Conservation (phyloP, 2,797 vertebrate genomes). For the Ptychobarbus kaznakovi region DNA sequence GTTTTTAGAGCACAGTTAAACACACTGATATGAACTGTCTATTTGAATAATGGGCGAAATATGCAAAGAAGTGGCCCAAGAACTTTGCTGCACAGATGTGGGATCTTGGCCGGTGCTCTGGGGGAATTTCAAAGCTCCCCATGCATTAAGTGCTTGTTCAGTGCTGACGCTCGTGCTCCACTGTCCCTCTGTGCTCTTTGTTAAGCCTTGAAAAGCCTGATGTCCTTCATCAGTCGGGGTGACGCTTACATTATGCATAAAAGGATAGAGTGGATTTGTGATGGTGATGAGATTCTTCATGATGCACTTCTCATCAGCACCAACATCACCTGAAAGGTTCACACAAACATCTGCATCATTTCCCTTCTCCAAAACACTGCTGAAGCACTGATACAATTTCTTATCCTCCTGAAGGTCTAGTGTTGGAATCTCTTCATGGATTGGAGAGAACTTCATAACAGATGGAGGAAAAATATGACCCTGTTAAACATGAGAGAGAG, state of each 20-base stretch:
- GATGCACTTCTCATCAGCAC: background rate
- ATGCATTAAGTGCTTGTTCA: conserved; percentile 38
- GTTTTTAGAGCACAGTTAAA: conserved; percentile 6
- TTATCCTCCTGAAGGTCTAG: background rate
- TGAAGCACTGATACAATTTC: background rate
- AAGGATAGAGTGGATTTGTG: conserved; percentile 39
- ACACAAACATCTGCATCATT: conserved; percentile 4
- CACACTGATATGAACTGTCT: conserved; percentile 51
- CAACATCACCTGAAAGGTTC: background rate
- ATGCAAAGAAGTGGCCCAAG: background rate
- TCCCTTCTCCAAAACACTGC: background rate
- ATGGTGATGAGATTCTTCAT: background rate
- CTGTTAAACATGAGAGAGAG: conserved; percentile 7
- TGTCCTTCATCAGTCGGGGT: conserved; percentile 38
- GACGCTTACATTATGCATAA: background rate
- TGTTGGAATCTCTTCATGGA: conserved; percentile 35
- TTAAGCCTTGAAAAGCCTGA: conserved; percentile 41
- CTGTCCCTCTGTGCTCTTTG: conserved; percentile 5
- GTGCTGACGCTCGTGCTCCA: background rate
- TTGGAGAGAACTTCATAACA: background rate
- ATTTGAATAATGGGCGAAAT: conserved; percentile 17
- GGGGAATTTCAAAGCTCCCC: conserved; percentile 53
- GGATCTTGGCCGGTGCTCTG: conserved; percentile 21
- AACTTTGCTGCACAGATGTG: background rate
- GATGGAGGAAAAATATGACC: conserved; percentile 5